Percentiles rank a stretch among this genome's conserved stretches.
phyloP scores from a whole-genome alignment of 2,888 invertebrate genomes.

The Sphecodes monilicornis region DNA sequence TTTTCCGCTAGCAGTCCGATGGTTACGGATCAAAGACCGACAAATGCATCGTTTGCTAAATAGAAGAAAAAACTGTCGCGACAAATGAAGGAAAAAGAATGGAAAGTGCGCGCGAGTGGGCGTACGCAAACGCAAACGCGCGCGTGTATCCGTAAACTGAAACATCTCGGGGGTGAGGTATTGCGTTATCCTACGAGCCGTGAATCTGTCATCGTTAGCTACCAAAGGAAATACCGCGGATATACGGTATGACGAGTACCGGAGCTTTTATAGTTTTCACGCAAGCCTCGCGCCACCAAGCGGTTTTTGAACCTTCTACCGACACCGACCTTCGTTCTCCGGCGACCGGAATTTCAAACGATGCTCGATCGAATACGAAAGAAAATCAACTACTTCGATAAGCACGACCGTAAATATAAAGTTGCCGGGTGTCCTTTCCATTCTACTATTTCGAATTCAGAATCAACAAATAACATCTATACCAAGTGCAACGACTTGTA shows the following conservation, averaged over 20 bases:
- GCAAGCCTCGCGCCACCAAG: constrained; percentile 46
- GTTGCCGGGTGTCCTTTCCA: neutral
- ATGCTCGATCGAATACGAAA: neutral
- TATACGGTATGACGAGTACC: constrained; percentile 59
- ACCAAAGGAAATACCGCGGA: constrained; percentile 66
- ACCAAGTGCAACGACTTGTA: neutral
- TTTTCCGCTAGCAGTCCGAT: constrained; percentile 74
- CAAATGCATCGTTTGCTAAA: constrained; percentile 78
- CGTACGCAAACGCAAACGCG: neutral
- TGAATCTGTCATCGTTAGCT: constrained; percentile 82
- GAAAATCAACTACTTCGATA: neutral
- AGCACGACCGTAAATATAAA: neutral
- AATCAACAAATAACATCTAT: neutral
- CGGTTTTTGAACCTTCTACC: constrained; percentile 48
- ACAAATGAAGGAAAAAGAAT: constrained; percentile 46
- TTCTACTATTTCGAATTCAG: neutral
- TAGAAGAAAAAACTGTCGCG: constrained; percentile 40
- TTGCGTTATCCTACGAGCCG: constrained; percentile 75
- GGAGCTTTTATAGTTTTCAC: constrained; percentile 77
- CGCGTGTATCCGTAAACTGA: constrained; percentile 55
- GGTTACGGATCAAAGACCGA: constrained; percentile 78
- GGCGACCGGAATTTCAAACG: neutral
- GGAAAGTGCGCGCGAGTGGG: constrained; percentile 3
- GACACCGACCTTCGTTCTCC: neutral
- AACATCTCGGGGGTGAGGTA: constrained; percentile 67